These are phyloP conservation scores for Gorsachius magnificus DNA, from an alignment of 2,797 vertebrate species.

Conservation along the genomic window DNA sequence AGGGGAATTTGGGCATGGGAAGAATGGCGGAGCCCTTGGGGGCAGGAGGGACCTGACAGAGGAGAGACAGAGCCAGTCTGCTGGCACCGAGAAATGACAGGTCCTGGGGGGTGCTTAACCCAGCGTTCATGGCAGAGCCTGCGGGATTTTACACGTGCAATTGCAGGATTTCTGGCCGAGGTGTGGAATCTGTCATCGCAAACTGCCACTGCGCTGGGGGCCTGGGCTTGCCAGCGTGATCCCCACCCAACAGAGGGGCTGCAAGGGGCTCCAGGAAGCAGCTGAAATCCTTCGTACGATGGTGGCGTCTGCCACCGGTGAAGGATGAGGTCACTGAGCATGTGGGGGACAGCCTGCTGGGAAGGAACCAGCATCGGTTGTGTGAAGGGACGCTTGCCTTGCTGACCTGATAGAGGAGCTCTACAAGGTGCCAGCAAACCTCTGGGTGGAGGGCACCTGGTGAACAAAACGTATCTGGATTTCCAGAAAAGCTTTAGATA, in stretches of 20 bases:
- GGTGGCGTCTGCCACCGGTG: background rate
- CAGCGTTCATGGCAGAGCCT: background rate
- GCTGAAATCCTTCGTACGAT: background rate
- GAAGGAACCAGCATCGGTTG: background rate
- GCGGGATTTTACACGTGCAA: background rate
- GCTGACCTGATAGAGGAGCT: background rate
- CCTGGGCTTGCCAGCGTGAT: background rate
- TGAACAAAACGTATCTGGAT: background rate
- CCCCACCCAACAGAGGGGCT: background rate
- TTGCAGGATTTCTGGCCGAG: background rate
- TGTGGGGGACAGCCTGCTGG: background rate
- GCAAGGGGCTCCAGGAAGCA: background rate
- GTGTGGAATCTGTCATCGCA: background rate
- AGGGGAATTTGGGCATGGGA: background rate
- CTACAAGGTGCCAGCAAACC: background rate
- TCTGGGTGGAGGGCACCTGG: background rate
- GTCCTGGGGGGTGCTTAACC: background rate
- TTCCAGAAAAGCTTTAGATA: background rate
- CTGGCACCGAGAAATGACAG: background rate
- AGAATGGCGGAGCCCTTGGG: background rate
- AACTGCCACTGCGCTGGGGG: background rate
- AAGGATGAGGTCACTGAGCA: no score
- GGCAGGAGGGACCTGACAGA: background rate
- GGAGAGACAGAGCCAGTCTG: background rate
- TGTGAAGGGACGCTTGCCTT: background rate